Percentiles rank a stretch among this genome's conserved stretches.
Conservation (phyloP, 2,113 vertebrate species). For the Corydoras sp. region DNA sequence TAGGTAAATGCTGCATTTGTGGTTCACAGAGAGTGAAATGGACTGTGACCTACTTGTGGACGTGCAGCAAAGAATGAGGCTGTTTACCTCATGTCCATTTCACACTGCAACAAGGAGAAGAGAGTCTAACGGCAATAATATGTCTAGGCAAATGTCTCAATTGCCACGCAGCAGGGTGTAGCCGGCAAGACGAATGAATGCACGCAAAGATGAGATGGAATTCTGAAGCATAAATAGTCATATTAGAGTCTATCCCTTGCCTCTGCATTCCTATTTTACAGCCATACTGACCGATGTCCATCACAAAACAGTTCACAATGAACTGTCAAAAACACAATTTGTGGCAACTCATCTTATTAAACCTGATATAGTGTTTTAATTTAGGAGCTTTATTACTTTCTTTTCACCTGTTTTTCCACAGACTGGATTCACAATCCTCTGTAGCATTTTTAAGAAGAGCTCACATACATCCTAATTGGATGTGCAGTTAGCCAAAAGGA, state of each 20-base stretch:
- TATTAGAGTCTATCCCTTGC: conserved; percentile 35
- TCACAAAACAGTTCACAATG: conserved; percentile 61
- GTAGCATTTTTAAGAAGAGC: conserved; percentile 56
- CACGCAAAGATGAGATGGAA: conserved; percentile 9
- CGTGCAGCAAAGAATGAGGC: conserved; percentile 13
- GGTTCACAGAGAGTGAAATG: conserved; percentile 14
- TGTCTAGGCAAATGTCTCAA: conserved; percentile 11
- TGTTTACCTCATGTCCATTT: conserved; percentile 15
- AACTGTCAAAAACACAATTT: conserved; percentile 67
- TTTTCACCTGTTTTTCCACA: conserved; percentile 53
- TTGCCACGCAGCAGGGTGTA: background rate
- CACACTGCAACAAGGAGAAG: conserved; percentile 12
- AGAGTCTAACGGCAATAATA: conserved; percentile 11
- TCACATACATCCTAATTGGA: conserved; percentile 64
- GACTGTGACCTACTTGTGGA: conserved; percentile 19
- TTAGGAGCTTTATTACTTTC: conserved; percentile 59
- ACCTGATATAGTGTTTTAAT: conserved; percentile 69
- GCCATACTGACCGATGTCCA: conserved; percentile 49
- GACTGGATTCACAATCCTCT: conserved; percentile 57
- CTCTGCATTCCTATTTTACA: conserved; percentile 44
- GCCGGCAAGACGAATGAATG: conserved; percentile 8
- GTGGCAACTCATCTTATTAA: conserved; percentile 57
- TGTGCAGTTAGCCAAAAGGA: conserved; percentile 52
- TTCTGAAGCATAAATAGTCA: conserved; percentile 6
- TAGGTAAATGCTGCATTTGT: conserved; percentile 24